phyloP scores from a whole-genome alignment of 2,888 invertebrate genomes.

The Leptarthrus brevirostris region DNA sequence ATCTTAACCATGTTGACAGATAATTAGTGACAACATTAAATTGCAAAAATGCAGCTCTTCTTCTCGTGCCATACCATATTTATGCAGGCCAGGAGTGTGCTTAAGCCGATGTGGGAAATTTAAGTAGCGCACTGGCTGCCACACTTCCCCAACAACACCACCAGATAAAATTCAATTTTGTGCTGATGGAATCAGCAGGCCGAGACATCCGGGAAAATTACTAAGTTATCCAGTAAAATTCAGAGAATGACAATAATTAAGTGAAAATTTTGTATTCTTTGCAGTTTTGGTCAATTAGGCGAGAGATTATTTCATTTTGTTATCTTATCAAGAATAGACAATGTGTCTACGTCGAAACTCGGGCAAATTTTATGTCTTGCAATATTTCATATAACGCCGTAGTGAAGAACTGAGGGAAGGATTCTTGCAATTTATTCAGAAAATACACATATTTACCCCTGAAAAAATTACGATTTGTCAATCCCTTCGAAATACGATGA shows the following conservation, averaged over 20 bases:
- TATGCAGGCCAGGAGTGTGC: too few species aligned
- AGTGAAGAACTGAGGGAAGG: too few species aligned
- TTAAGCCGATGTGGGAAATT: background rate
- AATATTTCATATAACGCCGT: too few species aligned
- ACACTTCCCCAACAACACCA: background rate
- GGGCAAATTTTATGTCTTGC: too few species aligned
- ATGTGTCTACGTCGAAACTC: too few species aligned
- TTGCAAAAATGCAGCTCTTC: conserved; percentile 9
- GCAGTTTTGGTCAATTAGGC: background rate
- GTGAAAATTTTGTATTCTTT: conserved; percentile 1
- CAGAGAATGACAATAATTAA: background rate
- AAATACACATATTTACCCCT: too few species aligned
- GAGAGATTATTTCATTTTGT: too few species aligned
- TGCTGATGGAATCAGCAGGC: background rate
- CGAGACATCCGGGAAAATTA: conserved; percentile 8
- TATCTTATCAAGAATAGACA: too few species aligned
- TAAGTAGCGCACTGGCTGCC: background rate
- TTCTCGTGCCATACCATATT: background rate
- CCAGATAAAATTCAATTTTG: background rate
- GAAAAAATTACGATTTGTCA: too few species aligned
- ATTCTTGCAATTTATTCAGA: too few species aligned
- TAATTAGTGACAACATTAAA: conserved; percentile 30
- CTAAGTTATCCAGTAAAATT: too few species aligned
- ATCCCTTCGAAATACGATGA: too few species aligned
- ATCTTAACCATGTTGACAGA: conserved; percentile 2